Conservation (phyloP, 2,797 vertebrate genomes). For the Pseudochirops cupreus region DNA sequence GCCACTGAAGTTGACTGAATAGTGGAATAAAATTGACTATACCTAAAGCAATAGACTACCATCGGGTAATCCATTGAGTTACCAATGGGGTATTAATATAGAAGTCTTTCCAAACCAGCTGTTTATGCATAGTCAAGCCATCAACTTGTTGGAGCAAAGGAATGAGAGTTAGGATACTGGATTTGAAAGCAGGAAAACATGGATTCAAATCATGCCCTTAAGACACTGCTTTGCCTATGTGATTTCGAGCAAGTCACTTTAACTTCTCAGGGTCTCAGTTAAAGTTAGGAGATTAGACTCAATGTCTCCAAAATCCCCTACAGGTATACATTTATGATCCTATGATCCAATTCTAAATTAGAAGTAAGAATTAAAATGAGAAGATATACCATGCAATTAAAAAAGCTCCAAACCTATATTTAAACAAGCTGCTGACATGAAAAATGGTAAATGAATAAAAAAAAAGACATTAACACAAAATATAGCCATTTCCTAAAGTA, state of each 20-base stretch:
- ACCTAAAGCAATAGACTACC: background rate
- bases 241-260: background rate
- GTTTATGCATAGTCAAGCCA: background rate
- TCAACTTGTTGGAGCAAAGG: background rate
- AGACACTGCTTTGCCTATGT: background rate
- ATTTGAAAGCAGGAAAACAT: background rate
- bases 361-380: background rate
- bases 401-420: background rate
- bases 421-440: background rate
- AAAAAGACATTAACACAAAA: background rate
- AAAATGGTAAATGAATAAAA: background rate
- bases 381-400: background rate
- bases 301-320: conserved; percentile 4
- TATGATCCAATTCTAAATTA: background rate
- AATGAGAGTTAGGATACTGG: background rate
- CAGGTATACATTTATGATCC: conserved; percentile 8
- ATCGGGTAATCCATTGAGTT: background rate
- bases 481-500: conserved; percentile 1
- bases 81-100: background rate
- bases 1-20: background rate
- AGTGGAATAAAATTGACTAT: background rate
- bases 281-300: background rate
- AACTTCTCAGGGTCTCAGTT: background rate
- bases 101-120: background rate
- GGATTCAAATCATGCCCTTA: background rate